Base-by-base conservation (phyloP, 2,888 invertebrate species). In the Aphidius colemani region DNA sequence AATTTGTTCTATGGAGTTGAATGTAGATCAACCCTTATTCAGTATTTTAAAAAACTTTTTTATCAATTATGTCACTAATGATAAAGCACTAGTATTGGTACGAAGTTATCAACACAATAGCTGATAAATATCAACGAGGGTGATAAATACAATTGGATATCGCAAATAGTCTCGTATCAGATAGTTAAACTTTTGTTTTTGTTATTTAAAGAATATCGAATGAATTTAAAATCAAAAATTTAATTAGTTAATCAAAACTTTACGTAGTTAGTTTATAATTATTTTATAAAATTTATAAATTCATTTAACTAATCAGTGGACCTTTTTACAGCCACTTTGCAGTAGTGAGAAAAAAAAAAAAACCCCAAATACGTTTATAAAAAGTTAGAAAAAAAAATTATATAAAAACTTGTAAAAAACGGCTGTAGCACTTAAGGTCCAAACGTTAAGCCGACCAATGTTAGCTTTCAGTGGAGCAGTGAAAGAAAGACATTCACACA, bases 391-490 rank as follows among this genome's bases (percentile, higher is more conserved):
- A 9, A 8, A 30, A 60, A 46, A 46, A 61, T 40, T 11, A 53
- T 50, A 44, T 39, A 7, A 44, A 49, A 64, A 40, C 67, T 70
- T 68, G 62, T 59, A 68, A 68, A 66, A 67, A 63, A 67, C 66
- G 58, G 49, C 50, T 49, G 48, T 46, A 63, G 59, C 51, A 64
- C 57, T 64, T 59, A 59, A 57, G 18, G 49, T 46, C 63, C 60
- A 62, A 64, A 59, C 57, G 60, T 57, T 64, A 11, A 61, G 56
- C 59, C 48, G 53, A 62, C 51, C 44, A 59, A 63, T 60, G 60
- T 55, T 30, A 66, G 50, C 48, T 64, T 63, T 40, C 58, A 59
- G 60, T 49, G 45, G 43, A 64, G 56, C 44, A 57, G 53, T 39
- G 7, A 51, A 30, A 51, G 30, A 39, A 39, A 51, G 30, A 39